Conservation (phyloP, 92 coral and sea anemone species). For the Micromussa lordhowensis region DNA sequence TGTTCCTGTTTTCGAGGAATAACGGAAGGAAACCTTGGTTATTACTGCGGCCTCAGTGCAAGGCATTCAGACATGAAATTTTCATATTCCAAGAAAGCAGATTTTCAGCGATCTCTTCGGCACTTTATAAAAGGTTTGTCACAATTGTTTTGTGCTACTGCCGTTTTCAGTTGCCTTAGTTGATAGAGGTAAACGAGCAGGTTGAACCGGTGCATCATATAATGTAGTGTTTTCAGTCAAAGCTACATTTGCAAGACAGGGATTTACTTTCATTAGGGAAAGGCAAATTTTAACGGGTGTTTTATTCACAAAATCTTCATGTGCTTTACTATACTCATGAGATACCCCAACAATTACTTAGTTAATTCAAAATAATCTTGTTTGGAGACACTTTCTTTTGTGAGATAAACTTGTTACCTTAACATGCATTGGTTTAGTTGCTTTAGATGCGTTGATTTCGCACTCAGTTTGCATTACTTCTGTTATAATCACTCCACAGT, state of each 20-base stretch:
- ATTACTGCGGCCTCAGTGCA: background rate
- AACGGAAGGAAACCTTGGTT: background rate
- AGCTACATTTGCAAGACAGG: background rate
- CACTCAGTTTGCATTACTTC: background rate
- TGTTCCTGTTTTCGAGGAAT: background rate
- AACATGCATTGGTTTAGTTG: background rate
- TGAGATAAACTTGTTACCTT: background rate
- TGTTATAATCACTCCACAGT: background rate
- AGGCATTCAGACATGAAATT: background rate
- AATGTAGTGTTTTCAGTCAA: background rate
- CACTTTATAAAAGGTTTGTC: slow-evolving; percentile 30
- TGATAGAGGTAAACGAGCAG: background rate
- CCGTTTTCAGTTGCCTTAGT: background rate
- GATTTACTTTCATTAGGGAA: background rate
- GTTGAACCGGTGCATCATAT: background rate
- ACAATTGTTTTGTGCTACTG: background rate
- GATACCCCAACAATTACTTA: too few species aligned
- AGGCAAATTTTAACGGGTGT: background rate
- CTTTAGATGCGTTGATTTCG: background rate
- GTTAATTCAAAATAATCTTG: background rate
- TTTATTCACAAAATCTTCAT: background rate
- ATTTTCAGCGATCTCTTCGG: background rate
- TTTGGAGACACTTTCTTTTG: background rate
- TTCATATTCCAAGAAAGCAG: background rate
- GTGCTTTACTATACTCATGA: background rate